Base-by-base conservation (phyloP, 2,888 invertebrate species). In the Vanessa cardui region DNA sequence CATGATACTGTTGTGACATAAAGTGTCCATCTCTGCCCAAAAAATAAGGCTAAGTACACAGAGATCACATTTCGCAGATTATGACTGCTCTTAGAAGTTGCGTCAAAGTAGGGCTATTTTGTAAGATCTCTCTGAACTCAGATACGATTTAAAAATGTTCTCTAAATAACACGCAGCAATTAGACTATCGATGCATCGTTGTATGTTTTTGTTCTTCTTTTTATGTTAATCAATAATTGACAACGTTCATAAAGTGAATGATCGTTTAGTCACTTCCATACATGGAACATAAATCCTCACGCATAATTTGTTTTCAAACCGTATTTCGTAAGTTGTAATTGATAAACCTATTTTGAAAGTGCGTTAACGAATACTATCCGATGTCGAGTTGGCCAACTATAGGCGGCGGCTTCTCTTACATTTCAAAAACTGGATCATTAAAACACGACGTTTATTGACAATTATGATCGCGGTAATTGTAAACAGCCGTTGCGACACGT, bases 371-470 rank as follows among this genome's bases (percentile, higher is more conserved):
- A 26, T 54, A 12, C 58, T 50, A 56, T 47, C 52, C 39, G 50
- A 52, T 59, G 50, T 64, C 52, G 18, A 18, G n/a, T 64, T 64
- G 5, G 59, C 31, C 50, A 64, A 64, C 50, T 64, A 45, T 9
- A 18, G 46, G 21, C 60, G 52, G 65, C 15, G 45, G 39, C 39
- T 39, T 39, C 16, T 47, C 18, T 60, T 54, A 26, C 52, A 45
- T 65, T 46, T 59, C 52, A 50, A 47, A 58, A 64, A 50, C 59
- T 59, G 31, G 59, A 64, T 59, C 64, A 49, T 44, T 44, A 50
- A 26, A 16, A 18, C 9, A 8, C 26, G 47, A 26, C 58, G n/a
- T 33, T 54, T 20, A 50, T 21, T 31, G 15, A 54, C 31, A 12
- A 16, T 54, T 16, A 5, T 6, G 39, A 33, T 16, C 56, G 18